A percentile compares a stretch with the other conserved stretches of the same genome.
These are phyloP conservation scores for Melanerpes formicivorus DNA, from an alignment of 2,113 vertebrate species.

Conservation along the genomic window DNA sequence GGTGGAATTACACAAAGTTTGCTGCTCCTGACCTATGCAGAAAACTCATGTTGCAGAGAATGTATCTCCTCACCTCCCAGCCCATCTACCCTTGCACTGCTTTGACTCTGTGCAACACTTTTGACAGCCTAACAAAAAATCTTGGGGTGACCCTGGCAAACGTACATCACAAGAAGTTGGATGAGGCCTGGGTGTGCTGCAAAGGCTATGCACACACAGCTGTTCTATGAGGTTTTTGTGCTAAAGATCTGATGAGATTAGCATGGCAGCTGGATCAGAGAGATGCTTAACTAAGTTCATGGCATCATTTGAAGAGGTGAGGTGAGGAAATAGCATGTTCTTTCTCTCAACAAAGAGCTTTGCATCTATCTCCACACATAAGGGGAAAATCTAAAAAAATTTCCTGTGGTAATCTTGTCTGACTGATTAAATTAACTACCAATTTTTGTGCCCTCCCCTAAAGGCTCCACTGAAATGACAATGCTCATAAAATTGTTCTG, in stretches of 20 bases:
- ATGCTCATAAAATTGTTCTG: fast-evolving
- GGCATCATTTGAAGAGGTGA: not conserved
- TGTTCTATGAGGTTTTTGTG: not conserved
- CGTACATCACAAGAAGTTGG: not conserved
- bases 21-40: not conserved
- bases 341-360: not conserved
- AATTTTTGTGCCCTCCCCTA: not conserved
- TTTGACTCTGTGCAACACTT: not conserved
- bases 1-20: not conserved
- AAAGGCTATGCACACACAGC: not conserved
- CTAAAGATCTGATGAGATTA: not conserved
- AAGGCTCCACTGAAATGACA: not conserved
- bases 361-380: not conserved
- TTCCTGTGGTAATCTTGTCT: not conserved
- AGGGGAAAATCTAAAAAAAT: not conserved
- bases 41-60: not conserved
- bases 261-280: not conserved
- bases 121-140: not conserved
- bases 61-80: not conserved
- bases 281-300: not conserved
- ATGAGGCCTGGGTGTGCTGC: not conserved
- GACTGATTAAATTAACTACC: not conserved
- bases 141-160: not conserved
- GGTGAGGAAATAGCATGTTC: not conserved
- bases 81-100: not conserved